Evolutionary conservation across 2,797 vertebrate genomes (phyloP).

Genomic region (Poeciliopsis presidionis): DNA sequence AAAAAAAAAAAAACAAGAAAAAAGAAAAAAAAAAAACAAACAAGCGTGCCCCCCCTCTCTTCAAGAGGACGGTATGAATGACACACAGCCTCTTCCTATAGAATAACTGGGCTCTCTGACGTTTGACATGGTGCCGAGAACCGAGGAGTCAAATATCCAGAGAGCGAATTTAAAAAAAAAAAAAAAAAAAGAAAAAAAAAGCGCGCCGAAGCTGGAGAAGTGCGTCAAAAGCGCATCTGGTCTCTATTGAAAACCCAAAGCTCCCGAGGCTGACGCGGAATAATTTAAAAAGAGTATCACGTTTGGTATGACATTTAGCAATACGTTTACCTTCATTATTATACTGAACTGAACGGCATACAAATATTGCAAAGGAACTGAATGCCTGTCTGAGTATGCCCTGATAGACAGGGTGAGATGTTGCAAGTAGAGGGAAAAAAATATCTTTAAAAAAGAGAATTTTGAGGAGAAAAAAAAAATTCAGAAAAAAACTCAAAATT

Average conservation of each 20-base stretch:
- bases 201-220: slow-evolving; percentile 49
- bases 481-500: too few relatives aligned
- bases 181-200: slow-evolving; percentile 27
- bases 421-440: too few relatives aligned
- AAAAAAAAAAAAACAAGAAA: too few relatives aligned
- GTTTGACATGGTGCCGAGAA: slow-evolving; percentile 60
- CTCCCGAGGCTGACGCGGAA: slow-evolving; percentile 15
- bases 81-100: slow-evolving; percentile 65
- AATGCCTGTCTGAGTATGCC: too few relatives aligned
- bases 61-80: slow-evolving; percentile 50
- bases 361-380: neutral
- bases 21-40: slow-evolving; percentile 24
- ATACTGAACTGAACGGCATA: too few relatives aligned
- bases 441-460: too few relatives aligned
- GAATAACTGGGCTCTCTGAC: slow-evolving; percentile 63
- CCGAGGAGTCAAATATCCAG: slow-evolving; percentile 74
- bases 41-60: slow-evolving; percentile 13
- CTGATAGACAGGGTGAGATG: too few relatives aligned
- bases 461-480: too few relatives aligned
- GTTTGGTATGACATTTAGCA: neutral
- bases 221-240: slow-evolving; percentile 69
- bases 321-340: neutral
- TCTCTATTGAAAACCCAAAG: slow-evolving; percentile 45
- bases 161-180: slow-evolving; percentile 45
- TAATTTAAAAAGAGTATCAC: slow-evolving; percentile 11